phyloP scores from a whole-genome alignment of 2,888 invertebrate genomes.

The Sminthurinus aureus region DNA sequence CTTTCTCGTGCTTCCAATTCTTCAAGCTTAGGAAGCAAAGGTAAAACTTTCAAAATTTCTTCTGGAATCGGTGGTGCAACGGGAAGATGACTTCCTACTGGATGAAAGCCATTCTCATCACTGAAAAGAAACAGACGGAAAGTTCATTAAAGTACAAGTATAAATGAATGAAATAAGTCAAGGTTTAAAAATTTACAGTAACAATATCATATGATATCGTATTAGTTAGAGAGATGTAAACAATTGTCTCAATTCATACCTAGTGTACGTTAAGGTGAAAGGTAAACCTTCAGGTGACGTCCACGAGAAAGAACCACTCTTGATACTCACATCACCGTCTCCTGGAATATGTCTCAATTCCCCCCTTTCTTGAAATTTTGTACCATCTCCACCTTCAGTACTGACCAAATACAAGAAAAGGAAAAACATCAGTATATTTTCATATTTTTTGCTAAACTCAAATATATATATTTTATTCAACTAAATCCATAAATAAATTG shows the following conservation, averaged over 20 bases:
- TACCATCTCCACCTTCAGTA: conserved; percentile 5
- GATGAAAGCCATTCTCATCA: conserved; percentile 25
- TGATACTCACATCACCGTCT: background rate
- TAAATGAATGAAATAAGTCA: background rate
- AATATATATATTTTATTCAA: no score
- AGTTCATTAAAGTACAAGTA: background rate
- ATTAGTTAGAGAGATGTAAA: background rate
- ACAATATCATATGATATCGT: background rate
- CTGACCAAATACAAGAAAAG: background rate
- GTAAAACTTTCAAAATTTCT: no score
- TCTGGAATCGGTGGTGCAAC: no score
- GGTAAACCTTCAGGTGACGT: conserved; percentile 18
- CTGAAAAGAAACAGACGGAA: background rate
- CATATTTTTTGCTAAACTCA: background rate
- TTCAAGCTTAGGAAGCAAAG: no score
- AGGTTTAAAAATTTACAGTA: background rate
- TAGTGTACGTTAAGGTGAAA: conserved; percentile 9
- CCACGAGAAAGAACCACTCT: background rate
- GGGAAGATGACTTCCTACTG: no score
- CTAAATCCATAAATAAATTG: no score
- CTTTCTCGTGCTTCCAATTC: no score
- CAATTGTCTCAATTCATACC: background rate
- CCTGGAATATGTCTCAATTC: background rate
- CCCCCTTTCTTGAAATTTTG: background rate
- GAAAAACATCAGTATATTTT: background rate